Conservation (phyloP, 2,797 vertebrate genomes). For the Ceryle rudis region DNA sequence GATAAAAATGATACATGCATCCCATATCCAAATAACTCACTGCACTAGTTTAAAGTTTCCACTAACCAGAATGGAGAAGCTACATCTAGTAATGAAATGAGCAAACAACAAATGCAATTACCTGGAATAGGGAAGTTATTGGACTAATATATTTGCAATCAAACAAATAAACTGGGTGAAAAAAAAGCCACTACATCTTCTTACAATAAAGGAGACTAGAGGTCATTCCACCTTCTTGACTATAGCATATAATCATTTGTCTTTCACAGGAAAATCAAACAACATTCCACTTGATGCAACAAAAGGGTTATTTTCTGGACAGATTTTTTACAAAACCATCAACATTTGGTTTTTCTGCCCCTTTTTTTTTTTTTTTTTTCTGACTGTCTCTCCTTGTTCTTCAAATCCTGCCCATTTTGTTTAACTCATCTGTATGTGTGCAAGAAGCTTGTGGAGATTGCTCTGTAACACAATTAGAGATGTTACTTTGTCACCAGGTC, state of each 20-base stretch:
- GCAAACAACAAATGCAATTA: not conserved
- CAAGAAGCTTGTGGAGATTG: not conserved
- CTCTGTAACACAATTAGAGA: not conserved
- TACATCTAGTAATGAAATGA: not conserved
- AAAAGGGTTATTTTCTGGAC: not conserved
- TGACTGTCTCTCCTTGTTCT: not conserved
- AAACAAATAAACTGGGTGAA: not conserved
- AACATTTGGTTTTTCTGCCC: rapidly evolving
- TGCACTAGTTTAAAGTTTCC: not conserved
- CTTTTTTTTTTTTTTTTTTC: rapidly evolving
- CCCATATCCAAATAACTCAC: not conserved
- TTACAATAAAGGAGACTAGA: not conserved
- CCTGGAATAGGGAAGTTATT: not conserved
- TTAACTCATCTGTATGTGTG: not conserved
- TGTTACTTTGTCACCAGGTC: not conserved
- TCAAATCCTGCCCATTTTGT: not conserved
- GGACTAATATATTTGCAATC: not conserved
- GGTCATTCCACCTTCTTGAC: not conserved
- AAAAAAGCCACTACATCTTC: not conserved
- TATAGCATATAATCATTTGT: not conserved
- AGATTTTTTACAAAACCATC: not conserved
- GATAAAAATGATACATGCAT: not conserved
- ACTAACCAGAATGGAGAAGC: not conserved
- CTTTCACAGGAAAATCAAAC: not conserved
- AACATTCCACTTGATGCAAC: not conserved